Percentiles rank a stretch among this genome's conserved stretches.
phyloP scores from a whole-genome alignment of 2,888 invertebrate genomes.

The Cactoblastis cactorum region DNA sequence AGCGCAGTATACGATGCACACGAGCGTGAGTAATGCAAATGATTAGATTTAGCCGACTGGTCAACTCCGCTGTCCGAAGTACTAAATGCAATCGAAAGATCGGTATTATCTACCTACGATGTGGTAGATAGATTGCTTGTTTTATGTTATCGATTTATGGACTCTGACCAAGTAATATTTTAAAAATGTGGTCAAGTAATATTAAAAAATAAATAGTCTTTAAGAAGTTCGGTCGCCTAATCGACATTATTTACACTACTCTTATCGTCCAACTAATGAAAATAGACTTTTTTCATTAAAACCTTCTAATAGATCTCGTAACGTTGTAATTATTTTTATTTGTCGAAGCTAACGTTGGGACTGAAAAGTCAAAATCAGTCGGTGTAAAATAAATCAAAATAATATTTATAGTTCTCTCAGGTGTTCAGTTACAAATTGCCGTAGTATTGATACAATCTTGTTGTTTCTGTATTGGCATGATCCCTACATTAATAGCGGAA shows the following conservation, averaged over 20 bases:
- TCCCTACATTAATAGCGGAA: not conserved
- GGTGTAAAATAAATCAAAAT: no score
- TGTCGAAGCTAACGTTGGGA: no score
- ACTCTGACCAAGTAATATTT: no score
- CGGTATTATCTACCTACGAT: not conserved
- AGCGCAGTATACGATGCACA: constrained; percentile 63
- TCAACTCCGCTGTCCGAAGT: constrained; percentile 46
- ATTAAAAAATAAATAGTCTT: no score
- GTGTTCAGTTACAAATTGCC: not conserved
- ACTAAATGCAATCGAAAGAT: constrained; percentile 5
- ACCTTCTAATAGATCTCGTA: no score
- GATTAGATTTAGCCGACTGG: constrained; percentile 74
- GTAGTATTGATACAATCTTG: not conserved
- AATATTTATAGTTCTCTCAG: not conserved
- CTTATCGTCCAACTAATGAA: no score
- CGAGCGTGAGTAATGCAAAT: constrained; percentile 67
- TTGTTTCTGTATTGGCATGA: not conserved
- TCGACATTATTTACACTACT: no score
- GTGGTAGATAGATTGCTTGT: not conserved
- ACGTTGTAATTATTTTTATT: no score
- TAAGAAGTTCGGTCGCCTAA: no score
- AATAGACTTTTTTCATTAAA: no score
- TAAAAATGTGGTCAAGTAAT: no score
- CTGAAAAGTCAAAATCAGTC: no score
- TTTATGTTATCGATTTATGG: not conserved